Percentiles rank a stretch among this genome's conserved stretches.
These are phyloP conservation scores for Orchesella cincta DNA, from an alignment of 1,140 invertebrate species.

Conservation along the genomic window DNA sequence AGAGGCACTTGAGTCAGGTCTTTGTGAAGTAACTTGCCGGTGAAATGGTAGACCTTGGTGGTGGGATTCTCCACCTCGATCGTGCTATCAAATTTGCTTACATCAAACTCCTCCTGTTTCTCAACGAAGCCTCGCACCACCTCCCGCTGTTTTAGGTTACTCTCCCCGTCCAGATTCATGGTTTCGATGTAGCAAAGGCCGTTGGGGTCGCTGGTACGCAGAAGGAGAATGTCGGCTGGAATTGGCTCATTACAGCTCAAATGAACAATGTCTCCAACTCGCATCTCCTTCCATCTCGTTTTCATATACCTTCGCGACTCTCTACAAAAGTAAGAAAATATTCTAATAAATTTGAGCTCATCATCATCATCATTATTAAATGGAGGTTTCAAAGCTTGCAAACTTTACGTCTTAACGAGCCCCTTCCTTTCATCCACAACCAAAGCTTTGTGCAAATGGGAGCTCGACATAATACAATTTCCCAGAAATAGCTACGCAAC, in stretches of 20 bases:
- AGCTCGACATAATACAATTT: too few species aligned
- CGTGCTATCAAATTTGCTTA: constrained; percentile 76
- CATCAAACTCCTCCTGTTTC: constrained; percentile 72
- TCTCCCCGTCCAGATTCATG: constrained; percentile 97
- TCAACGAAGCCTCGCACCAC: constrained; percentile 71
- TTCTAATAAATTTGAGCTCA: too few species aligned
- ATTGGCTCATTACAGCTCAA: constrained; percentile 94
- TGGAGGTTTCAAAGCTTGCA: too few species aligned
- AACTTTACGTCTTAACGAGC: too few species aligned
- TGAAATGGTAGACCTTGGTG: constrained; percentile 93
- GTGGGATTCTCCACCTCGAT: constrained; percentile 91
- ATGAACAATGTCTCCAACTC: constrained; percentile 93
- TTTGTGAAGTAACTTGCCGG: constrained; percentile 82
- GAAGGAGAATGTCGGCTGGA: constrained; percentile 89
- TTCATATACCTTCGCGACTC: constrained; percentile 80
- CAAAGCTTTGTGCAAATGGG: too few species aligned
- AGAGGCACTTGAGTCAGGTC: constrained; percentile 72
- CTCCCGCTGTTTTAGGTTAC: constrained; percentile 96
- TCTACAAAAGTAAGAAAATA: constrained; percentile 60
- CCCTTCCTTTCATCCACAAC: too few species aligned
- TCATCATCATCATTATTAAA: too few species aligned
- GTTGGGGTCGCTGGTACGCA: constrained; percentile 86
- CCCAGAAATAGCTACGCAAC: too few species aligned
- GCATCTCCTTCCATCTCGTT: constrained; percentile 84
- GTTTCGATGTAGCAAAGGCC: constrained; percentile 97